Percentiles rank a stretch among this genome's conserved stretches.
Evolutionary conservation across 37 sponge, comb jelly and placozoan species (phyloP).

Genomic region (Lycopodina hypogea): DNA sequence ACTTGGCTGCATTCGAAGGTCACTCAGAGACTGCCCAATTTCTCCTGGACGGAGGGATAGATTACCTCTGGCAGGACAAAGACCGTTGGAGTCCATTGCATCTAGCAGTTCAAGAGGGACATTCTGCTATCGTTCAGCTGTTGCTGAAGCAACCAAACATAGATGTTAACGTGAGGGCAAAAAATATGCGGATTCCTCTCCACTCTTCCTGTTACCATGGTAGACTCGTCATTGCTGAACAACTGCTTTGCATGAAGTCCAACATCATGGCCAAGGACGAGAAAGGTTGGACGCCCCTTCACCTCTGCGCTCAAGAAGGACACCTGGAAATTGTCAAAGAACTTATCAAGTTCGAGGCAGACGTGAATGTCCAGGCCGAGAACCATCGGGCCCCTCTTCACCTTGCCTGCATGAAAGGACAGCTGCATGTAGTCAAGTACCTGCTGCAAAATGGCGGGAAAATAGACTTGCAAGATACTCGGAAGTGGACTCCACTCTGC

Average conservation of each 20-base stretch:
- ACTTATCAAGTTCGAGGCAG: constrained; percentile 51
- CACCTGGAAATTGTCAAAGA: constrained; percentile 59
- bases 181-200: constrained; percentile 74
- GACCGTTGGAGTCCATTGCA: constrained; percentile 80
- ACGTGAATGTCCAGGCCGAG: constrained; percentile 65
- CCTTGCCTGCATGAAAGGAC: constrained; percentile 76
- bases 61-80: constrained; percentile 64
- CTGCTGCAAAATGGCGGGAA: constrained; percentile 49
- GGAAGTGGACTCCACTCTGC: constrained; percentile 68
- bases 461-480: constrained; percentile 59
- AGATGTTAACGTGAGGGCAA: constrained; percentile 56
- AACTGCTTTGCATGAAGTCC: constrained; percentile 48
- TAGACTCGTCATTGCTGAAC: constrained; percentile 41
- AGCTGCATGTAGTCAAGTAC: constrained; percentile 46
- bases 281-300: constrained; percentile 86
- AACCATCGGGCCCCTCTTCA: constrained; percentile 67
- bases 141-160: constrained; percentile 29
- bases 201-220: constrained; percentile 71
- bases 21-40: constrained; percentile 52
- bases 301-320: constrained; percentile 65
- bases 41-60: constrained; percentile 47
- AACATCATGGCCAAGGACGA: constrained; percentile 55
- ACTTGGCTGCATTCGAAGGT: constrained; percentile 79
- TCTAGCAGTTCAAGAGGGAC: constrained; percentile 79
- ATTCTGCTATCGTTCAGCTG: constrained; percentile 44